A percentile compares a stretch with the other conserved stretches of the same genome.
Evolutionary conservation across 2,797 vertebrate genomes (phyloP).

Genomic region (Spheniscus humboldti): DNA sequence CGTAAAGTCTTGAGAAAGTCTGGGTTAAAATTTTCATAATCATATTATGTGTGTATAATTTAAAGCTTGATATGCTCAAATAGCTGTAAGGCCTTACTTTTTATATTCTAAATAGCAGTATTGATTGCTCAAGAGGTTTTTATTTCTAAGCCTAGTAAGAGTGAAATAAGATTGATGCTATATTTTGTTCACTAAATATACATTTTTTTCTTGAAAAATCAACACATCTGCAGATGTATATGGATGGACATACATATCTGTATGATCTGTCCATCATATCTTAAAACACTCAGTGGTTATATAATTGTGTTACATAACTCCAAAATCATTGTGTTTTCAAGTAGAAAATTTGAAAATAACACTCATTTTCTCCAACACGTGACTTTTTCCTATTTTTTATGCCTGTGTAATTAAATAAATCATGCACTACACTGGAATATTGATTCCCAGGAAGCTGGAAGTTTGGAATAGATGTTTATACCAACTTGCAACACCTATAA

Average conservation of each 20-base stretch:
- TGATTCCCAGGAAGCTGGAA: neutral
- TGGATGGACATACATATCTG: accelerated
- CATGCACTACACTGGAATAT: neutral
- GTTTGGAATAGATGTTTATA: neutral
- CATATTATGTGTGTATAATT: neutral
- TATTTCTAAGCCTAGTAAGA: neutral
- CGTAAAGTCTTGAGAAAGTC: neutral
- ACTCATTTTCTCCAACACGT: neutral
- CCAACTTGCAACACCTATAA: neutral
- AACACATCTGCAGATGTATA: neutral
- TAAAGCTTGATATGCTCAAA: neutral
- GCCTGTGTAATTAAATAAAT: neutral
- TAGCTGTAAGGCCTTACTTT: neutral
- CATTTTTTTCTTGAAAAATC: neutral
- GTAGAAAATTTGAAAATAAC: neutral
- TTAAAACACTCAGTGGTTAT: neutral
- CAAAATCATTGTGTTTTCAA: neutral
- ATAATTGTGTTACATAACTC: neutral
- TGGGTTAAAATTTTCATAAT: neutral
- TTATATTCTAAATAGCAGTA: neutral
- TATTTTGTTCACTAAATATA: neutral
- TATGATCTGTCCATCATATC: neutral
- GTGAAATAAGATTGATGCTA: neutral
- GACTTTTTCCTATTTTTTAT: neutral
- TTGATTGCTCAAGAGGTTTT: neutral